A percentile compares a stretch with the other conserved stretches of the same genome.
These are phyloP conservation scores for Megalops cyprinoides DNA, from an alignment of 2,797 vertebrate genomes.

Conservation along the genomic window DNA sequence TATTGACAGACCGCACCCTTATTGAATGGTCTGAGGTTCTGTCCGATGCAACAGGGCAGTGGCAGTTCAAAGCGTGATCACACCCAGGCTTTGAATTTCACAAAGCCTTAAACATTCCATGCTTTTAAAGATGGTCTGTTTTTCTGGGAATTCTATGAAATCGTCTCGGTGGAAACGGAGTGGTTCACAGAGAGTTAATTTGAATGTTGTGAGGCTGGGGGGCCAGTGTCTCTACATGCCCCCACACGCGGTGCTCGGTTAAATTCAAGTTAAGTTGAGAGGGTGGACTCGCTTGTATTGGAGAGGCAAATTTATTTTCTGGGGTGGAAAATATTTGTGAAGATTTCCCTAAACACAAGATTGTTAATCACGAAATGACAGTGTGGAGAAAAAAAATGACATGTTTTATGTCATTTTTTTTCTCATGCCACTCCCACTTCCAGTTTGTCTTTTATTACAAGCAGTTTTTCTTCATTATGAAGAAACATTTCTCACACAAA, in stretches of 20 bases:
- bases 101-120: constrained; percentile 5
- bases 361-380: background rate
- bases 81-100: constrained; percentile 12
- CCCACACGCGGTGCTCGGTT: background rate
- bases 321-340: background rate
- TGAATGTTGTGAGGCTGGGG: background rate
- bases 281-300: background rate
- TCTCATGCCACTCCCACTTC: too few relatives aligned
- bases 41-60: background rate
- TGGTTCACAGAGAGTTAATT: background rate
- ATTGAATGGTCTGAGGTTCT: background rate
- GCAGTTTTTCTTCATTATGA: too few relatives aligned
- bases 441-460: too few relatives aligned
- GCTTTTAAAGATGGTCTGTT: background rate
- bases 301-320: too few relatives aligned
- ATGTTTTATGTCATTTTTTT: background rate
- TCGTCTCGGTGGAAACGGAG: background rate
- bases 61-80: background rate
- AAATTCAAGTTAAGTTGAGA: background rate
- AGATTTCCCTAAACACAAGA: background rate
- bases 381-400: background rate
- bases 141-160: background rate
- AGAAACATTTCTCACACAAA: background rate
- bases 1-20: background rate
- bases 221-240: background rate